A percentile compares a stretch with the other conserved stretches of the same genome.
These are phyloP conservation scores for Sprattus sprattus DNA, from an alignment of 2,113 vertebrate species.

Conservation along the genomic window DNA sequence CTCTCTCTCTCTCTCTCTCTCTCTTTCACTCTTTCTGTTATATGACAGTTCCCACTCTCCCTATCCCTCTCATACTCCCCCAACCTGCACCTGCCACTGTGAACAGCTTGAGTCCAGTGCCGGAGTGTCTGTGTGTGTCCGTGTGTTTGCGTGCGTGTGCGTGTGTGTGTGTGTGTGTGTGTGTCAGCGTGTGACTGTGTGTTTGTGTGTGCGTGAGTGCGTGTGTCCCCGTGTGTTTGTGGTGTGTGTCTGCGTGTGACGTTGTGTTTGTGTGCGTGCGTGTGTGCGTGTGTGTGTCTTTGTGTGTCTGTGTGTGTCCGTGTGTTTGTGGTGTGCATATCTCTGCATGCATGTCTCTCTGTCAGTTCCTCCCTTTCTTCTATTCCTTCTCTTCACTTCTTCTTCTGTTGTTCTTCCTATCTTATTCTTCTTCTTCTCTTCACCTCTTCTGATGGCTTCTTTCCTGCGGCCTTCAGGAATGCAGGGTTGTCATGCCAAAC, in stretches of 20 bases:
- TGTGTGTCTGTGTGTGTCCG: constrained; percentile 12
- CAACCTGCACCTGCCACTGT: constrained; percentile 70
- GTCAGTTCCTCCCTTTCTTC: constrained; percentile 24
- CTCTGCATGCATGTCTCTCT: constrained; percentile 17
- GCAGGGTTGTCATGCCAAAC: constrained; percentile 18
- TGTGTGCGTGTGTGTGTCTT: constrained; percentile 54
- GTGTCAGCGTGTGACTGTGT: neutral
- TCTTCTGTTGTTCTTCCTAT: neutral
- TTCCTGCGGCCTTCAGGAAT: constrained; percentile 29
- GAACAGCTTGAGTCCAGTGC: constrained; percentile 70
- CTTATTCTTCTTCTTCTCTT: neutral
- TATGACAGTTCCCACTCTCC: neutral
- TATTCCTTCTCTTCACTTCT: neutral
- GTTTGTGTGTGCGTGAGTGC: constrained; percentile 39
- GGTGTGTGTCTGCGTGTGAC: constrained; percentile 47
- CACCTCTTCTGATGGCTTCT: neutral
- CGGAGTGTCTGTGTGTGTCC: constrained; percentile 54
- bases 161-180: constrained; percentile 22
- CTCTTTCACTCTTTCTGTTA: constrained; percentile 26
- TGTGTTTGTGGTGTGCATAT: neutral
- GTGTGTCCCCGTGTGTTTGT: constrained; percentile 50
- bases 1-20: constrained; percentile 32
- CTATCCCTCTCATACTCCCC: neutral
- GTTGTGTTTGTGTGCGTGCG: constrained; percentile 25
- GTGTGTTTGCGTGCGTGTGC: constrained; percentile 22